These are phyloP conservation scores for Patella ulyssiponensis DNA, from an alignment of 2,888 invertebrate species.

Conservation along the genomic window DNA sequence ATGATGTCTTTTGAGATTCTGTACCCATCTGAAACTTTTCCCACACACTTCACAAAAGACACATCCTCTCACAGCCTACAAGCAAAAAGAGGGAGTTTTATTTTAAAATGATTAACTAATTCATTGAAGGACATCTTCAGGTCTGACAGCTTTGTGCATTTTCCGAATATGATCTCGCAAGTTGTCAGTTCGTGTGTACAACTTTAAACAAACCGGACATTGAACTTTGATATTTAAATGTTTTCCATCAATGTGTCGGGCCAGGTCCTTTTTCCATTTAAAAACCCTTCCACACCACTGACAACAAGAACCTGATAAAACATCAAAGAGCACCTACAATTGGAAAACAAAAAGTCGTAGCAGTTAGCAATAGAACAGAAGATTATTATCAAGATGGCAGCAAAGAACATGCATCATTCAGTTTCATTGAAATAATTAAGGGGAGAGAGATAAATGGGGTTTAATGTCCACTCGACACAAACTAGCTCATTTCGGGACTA, in stretches of 20 bases:
- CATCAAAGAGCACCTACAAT: background rate
- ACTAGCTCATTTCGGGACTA: too few species aligned
- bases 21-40: background rate
- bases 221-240: background rate
- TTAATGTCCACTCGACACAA: too few species aligned
- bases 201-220: background rate
- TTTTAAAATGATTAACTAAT: too few species aligned
- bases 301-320: background rate
- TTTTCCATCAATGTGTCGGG: background rate
- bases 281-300: background rate
- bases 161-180: background rate
- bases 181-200: background rate
- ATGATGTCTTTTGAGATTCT: conserved; percentile 6
- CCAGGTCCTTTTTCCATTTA: background rate
- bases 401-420: too few species aligned
- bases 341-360: too few species aligned
- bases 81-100: background rate
- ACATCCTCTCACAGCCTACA: background rate
- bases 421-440: too few species aligned
- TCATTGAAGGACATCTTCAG: too few species aligned
- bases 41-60: background rate
- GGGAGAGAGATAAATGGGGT: too few species aligned
- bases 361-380: too few species aligned
- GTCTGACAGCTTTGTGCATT: too few species aligned
- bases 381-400: too few species aligned